phyloP scores from a whole-genome alignment of 2,888 invertebrate genomes.

The Chouioia cunea region DNA sequence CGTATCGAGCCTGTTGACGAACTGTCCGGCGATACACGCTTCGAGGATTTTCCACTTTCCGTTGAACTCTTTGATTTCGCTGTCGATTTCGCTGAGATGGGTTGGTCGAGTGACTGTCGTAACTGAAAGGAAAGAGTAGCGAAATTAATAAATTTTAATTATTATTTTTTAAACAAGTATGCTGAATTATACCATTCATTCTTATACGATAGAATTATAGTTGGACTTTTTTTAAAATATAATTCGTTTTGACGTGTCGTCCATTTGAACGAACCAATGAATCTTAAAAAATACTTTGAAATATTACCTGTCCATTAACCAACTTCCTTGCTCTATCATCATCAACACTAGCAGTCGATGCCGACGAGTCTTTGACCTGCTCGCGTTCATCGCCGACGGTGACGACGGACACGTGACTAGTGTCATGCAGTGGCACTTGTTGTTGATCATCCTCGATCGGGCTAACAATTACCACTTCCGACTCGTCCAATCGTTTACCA shows the following conservation, averaged over 20 bases:
- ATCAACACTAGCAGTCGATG: constrained; percentile 56
- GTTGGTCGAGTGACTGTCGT: constrained; percentile 30
- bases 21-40: constrained; percentile 73
- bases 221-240: no score
- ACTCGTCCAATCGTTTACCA: constrained; percentile 84
- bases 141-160: no score
- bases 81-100: constrained; percentile 52
- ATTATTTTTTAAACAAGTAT: no score
- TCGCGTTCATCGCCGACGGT: constrained; percentile 86
- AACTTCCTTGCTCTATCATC: constrained; percentile 57
- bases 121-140: constrained; percentile 26
- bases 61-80: constrained; percentile 51
- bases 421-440: constrained; percentile 73
- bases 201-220: no score
- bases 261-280: not conserved
- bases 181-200: no score
- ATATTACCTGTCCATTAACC: constrained; percentile 56
- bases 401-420: constrained; percentile 92
- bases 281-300: constrained; percentile 52
- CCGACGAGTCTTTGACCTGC: constrained; percentile 79
- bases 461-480: constrained; percentile 86
- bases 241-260: no score
- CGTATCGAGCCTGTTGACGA: constrained; percentile 80
- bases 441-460: constrained; percentile 73
- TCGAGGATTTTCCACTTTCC: constrained; percentile 18